phyloP scores from a whole-genome alignment of 2,797 vertebrate genomes.

The Enteromius thamalakanensis region DNA sequence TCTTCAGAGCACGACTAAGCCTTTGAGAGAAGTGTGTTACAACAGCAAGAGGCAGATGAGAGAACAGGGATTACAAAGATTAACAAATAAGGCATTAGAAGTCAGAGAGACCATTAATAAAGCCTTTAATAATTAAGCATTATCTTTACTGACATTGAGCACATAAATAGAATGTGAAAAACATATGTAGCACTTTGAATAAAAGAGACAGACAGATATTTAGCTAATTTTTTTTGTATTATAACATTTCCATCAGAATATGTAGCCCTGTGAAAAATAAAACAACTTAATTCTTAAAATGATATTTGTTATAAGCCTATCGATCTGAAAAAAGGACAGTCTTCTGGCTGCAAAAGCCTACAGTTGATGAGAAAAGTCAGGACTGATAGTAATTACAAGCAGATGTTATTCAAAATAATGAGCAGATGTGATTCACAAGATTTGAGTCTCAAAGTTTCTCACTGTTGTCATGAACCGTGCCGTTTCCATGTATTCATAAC shows the following conservation, averaged over 20 bases:
- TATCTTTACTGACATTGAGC: conserved; percentile 26
- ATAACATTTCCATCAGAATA: not conserved
- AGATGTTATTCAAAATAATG: conserved; percentile 46
- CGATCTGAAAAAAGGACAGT: not conserved
- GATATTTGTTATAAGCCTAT: not conserved
- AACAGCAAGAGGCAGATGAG: conserved; percentile 27
- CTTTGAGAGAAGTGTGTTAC: conserved; percentile 24
- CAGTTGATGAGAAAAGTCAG: conserved; percentile 25
- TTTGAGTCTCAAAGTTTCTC: conserved; percentile 14
- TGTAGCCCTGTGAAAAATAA: not conserved
- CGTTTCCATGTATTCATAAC: conserved; percentile 29
- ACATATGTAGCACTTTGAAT: not conserved
- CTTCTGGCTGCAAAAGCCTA: not conserved
- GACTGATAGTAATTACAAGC: conserved; percentile 52
- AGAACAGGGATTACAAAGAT: conserved; percentile 35
- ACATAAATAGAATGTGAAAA: conserved; percentile 1
- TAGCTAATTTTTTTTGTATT: not conserved
- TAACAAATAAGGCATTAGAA: conserved; percentile 27
- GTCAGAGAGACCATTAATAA: conserved; percentile 39
- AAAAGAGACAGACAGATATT: not conserved
- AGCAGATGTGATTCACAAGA: conserved; percentile 57
- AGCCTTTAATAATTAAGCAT: conserved; percentile 7
- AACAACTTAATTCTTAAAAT: not conserved
- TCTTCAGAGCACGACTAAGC: conserved; percentile 25
- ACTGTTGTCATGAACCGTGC: conserved; percentile 30